Evolutionary conservation across 2,888 invertebrate genomes (phyloP).

Genomic region (Euproctis similis): DNA sequence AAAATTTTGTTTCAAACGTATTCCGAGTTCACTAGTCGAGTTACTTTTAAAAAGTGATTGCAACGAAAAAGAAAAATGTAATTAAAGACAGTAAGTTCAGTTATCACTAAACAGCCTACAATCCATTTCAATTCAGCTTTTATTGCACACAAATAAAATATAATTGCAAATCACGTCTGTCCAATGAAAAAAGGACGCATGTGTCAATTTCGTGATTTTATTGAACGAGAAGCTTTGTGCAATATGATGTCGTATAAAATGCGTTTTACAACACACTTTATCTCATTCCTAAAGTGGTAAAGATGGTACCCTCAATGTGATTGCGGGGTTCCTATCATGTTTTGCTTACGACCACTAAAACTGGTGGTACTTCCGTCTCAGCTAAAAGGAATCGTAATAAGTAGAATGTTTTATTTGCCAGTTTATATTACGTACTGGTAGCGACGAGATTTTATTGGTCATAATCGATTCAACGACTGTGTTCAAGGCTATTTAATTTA

Average conservation of each 20-base stretch:
- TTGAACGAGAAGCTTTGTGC: slow-evolving; percentile 31
- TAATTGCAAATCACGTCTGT: slow-evolving; percentile 25
- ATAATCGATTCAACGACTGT: slow-evolving; percentile 21
- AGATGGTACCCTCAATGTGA: slow-evolving; percentile 15
- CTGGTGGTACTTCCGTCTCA: slow-evolving; percentile 15
- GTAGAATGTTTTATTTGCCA: slow-evolving; percentile 21
- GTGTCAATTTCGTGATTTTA: slow-evolving; percentile 18
- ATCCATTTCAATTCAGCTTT: too few species aligned
- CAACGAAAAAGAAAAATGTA: too few species aligned
- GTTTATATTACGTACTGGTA: slow-evolving; percentile 16
- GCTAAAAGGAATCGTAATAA: slow-evolving; percentile 22
- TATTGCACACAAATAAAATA: slow-evolving; percentile 20
- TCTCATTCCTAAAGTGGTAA: slow-evolving; percentile 29
- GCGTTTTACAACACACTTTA: slow-evolving; percentile 41
- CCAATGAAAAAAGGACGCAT: slow-evolving; percentile 28
- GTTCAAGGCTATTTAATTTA: slow-evolving; percentile 7
- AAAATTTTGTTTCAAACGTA: too few species aligned
- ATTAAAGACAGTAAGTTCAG: too few species aligned
- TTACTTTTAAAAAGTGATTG: too few species aligned
- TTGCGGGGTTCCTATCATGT: slow-evolving; percentile 30
- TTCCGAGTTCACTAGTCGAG: too few species aligned
- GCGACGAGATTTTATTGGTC: slow-evolving; percentile 16
- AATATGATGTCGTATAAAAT: slow-evolving; percentile 26
- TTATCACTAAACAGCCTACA: too few species aligned
- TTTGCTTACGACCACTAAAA: slow-evolving; percentile 35